These are phyloP conservation scores for Ptilodon capucinus DNA, from an alignment of 2,888 invertebrate species.

Conservation along the genomic window DNA sequence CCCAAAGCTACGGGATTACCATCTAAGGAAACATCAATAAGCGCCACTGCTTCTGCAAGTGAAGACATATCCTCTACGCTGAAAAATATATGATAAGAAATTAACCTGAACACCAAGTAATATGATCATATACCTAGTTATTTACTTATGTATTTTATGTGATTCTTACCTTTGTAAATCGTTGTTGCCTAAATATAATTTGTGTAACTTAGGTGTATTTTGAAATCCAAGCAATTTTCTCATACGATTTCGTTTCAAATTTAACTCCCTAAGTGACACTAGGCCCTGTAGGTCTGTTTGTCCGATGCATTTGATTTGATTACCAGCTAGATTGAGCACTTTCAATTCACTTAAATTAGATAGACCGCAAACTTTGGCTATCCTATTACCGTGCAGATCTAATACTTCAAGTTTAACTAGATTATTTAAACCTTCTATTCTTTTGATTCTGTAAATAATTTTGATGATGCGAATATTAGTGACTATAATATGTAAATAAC, in stretches of 20 bases:
- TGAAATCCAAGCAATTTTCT: slow-evolving; percentile 91
- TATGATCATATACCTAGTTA: background rate
- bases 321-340: slow-evolving; percentile 96
- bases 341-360: slow-evolving; percentile 88
- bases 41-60: slow-evolving; percentile 88
- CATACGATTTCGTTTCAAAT: slow-evolving; percentile 93
- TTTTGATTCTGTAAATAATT: slow-evolving; percentile 86
- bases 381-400: slow-evolving; percentile 96
- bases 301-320: slow-evolving; percentile 91
- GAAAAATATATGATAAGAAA: slow-evolving; percentile 40
- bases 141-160: background rate
- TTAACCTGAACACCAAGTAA: background rate
- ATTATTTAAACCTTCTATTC: slow-evolving; percentile 89
- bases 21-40: slow-evolving; percentile 93
- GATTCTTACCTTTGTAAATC: slow-evolving; percentile 81
- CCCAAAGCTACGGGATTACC: slow-evolving; percentile 91
- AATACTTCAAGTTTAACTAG: slow-evolving; percentile 92
- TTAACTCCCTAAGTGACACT: slow-evolving; percentile 90
- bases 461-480: no score
- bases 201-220: slow-evolving; percentile 88
- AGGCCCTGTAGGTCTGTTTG: slow-evolving; percentile 90
- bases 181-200: slow-evolving; percentile 92
- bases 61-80: slow-evolving; percentile 94
- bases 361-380: slow-evolving; percentile 88
- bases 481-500: no score